phyloP scores from a whole-genome alignment of 2,113 vertebrate species.

The Hippocampus guttulatus region DNA sequence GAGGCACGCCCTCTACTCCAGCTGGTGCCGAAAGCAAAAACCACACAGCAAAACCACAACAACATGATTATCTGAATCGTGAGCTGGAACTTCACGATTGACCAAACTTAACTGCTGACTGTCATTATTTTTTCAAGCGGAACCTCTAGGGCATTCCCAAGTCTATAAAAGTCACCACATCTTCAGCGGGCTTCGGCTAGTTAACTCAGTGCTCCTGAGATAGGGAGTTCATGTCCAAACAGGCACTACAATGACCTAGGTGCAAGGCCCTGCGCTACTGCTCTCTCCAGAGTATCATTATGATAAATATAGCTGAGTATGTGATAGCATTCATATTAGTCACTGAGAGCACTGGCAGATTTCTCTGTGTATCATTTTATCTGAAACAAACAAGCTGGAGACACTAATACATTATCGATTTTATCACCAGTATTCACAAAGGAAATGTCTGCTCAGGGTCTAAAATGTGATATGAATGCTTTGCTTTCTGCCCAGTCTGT shows the following conservation, averaged over 20 bases:
- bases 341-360: constrained; percentile 25
- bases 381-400: constrained; percentile 32
- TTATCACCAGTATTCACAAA: background rate
- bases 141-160: background rate
- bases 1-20: too few species aligned
- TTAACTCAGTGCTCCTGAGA: background rate
- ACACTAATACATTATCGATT: constrained; percentile 21
- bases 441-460: background rate
- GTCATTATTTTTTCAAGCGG: background rate
- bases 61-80: background rate
- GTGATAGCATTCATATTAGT: constrained; percentile 38
- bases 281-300: constrained; percentile 50
- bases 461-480: background rate
- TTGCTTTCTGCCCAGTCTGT: background rate
- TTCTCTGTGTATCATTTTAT: constrained; percentile 15
- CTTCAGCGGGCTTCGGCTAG: background rate
- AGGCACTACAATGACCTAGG: constrained; percentile 13
- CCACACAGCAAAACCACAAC: too few species aligned
- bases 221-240: constrained; percentile 17
- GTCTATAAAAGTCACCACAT: constrained; percentile 6
- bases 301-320: constrained; percentile 34
- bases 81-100: constrained; percentile 1
- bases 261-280: constrained; percentile 8
- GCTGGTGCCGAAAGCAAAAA: too few species aligned
- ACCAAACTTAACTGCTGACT: constrained; percentile 23